These are phyloP conservation scores for Pollachius pollachius DNA, from an alignment of 2,113 vertebrate genomes.

Conservation along the genomic window DNA sequence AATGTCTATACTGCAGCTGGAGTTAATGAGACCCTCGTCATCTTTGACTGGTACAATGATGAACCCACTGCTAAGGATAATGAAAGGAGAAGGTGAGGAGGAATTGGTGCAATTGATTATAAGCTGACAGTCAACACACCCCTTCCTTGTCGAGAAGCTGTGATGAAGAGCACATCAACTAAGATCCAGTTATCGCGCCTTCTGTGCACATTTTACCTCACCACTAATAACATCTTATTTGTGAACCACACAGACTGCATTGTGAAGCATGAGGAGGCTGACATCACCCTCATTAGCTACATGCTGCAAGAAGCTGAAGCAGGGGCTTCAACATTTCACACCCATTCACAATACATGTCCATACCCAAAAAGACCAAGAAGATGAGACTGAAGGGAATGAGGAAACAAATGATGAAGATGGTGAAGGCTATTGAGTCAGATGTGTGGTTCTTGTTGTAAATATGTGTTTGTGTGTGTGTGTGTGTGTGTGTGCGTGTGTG, in stretches of 20 bases:
- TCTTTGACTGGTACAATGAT: conserved; percentile 18
- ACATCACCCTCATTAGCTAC: conserved; percentile 16
- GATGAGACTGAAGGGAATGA: conserved; percentile 10
- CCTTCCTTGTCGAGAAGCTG: conserved; percentile 6
- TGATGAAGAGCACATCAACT: no score
- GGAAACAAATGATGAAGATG: neutral
- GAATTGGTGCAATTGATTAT: conserved; percentile 6
- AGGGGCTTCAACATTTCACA: no score
- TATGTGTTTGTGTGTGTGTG: no score
- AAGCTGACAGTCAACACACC: conserved; percentile 16
- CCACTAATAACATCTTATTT: conserved; percentile 12
- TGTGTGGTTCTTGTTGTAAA: neutral
- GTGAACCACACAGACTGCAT: conserved; percentile 16
- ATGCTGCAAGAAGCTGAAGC: conserved; percentile 1
- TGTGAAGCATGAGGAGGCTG: conserved; percentile 12
- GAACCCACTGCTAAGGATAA: conserved; percentile 14
- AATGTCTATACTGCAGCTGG: conserved; percentile 6
- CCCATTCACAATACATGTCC: no score
- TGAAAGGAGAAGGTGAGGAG: conserved; percentile 11
- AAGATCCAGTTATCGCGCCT: no score
- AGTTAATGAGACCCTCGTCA: conserved; percentile 11
- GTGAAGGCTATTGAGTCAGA: neutral
- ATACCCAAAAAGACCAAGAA: conserved; percentile 7
- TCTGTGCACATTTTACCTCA: no score
- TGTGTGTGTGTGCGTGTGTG: no score